phyloP scores from a whole-genome alignment of 2,113 vertebrate species.

The Tetrax tetrax region DNA sequence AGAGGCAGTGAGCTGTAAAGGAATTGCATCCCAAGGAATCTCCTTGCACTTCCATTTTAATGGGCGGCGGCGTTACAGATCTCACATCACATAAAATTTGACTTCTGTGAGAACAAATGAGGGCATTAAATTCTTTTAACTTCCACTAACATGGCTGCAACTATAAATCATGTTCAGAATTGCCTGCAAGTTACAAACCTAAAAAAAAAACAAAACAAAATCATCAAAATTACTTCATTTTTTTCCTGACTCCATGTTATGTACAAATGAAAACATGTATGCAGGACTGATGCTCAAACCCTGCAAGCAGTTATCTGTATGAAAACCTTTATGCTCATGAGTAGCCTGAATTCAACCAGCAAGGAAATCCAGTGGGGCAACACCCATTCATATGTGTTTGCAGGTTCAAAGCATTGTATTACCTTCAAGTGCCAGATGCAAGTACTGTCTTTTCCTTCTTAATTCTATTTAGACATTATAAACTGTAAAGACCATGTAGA shows the following conservation, averaged over 20 bases:
- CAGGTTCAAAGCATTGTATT: not conserved
- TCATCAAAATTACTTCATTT: not conserved
- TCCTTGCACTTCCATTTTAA: slow-evolving; percentile 38
- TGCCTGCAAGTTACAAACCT: not conserved
- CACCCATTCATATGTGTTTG: not conserved
- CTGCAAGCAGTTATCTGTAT: not conserved
- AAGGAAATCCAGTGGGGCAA: not conserved
- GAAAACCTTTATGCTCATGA: not conserved
- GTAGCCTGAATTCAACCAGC: not conserved
- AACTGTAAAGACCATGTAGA: not conserved
- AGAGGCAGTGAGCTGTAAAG: slow-evolving; percentile 24
- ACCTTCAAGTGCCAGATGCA: not conserved
- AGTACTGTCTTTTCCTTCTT: not conserved
- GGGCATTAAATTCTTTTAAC: slow-evolving; percentile 28
- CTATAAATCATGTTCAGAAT: slow-evolving; percentile 15
- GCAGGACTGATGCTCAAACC: not conserved
- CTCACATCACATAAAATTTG: slow-evolving; percentile 40
- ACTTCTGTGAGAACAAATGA: slow-evolving; percentile 13
- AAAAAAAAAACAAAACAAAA: not conserved
- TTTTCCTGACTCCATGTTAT: not conserved
- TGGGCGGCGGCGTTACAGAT: not conserved
- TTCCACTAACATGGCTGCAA: not conserved
- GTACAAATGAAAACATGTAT: not conserved
- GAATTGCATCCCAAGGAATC: slow-evolving; percentile 36
- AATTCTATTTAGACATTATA: not conserved